phyloP scores from a whole-genome alignment of 1,140 invertebrate species.

The Papilio aristodemus region DNA sequence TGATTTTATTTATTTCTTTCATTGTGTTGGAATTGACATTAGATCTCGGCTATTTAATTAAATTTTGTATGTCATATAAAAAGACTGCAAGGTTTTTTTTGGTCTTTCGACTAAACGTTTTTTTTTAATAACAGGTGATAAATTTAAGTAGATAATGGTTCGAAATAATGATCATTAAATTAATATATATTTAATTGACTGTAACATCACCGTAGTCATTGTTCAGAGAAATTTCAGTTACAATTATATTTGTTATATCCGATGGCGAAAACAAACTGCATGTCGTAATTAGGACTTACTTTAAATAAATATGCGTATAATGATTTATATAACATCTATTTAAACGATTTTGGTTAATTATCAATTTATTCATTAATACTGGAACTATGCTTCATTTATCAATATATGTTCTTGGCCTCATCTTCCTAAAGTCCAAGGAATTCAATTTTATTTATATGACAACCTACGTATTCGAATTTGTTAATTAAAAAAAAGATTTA shows the following conservation, averaged over 20 bases:
- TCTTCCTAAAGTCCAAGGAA: slow-evolving; percentile 23
- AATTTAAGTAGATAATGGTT: no score
- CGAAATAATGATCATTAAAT: no score
- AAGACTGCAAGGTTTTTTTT: background rate
- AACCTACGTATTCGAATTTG: background rate
- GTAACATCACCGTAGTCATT: no score
- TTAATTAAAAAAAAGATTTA: background rate
- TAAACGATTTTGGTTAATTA: slow-evolving; percentile 14
- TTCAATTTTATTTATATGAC: slow-evolving; percentile 1
- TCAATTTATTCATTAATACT: slow-evolving; percentile 21
- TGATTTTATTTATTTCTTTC: background rate
- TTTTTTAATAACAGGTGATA: no score
- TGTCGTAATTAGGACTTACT: no score
- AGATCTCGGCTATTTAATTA: background rate
- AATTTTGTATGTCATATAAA: background rate
- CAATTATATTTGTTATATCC: no score
- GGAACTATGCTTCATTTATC: slow-evolving; percentile 1
- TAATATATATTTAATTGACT: no score
- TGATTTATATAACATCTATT: background rate
- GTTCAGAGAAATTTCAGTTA: no score
- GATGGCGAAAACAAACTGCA: no score
- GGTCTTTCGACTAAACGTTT: background rate
- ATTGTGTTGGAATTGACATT: background rate
- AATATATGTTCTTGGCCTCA: slow-evolving; percentile 15
- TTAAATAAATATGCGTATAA: background rate